Base-by-base conservation (phyloP, 2,888 invertebrate species). In the Drosophila paranaensis region DNA sequence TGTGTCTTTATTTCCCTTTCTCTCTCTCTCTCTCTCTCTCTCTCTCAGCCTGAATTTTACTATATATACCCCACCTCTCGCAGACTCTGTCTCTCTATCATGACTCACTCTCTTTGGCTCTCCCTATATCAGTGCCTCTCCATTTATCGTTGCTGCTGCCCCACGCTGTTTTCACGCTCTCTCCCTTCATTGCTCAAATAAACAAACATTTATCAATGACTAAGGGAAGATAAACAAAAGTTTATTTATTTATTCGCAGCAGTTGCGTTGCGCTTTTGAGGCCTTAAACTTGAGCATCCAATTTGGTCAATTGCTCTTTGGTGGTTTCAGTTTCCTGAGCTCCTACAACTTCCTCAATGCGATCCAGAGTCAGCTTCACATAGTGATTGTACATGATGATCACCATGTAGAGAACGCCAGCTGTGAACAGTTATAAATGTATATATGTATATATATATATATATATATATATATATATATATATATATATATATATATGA, bases 371-470 rank as follows among this genome's bases (percentile, higher is more conserved):
- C 27, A 65, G 30, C 20, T 65, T 37, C 35, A 65, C 55, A 37
- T 65, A 65, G 13, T 48, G 45, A 27, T 43, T 35, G 42, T 65
- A 66, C 46, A 66, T 48, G n/a, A 55, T 37, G 35, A 20, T 30
- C 10, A 66, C 20, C 13, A 54, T 16, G 20, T 40, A 54, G 16
- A 27, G 30, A n/a, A 65, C 25, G 8, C 8, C 37, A 33, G 6
- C 65, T 65, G n/a, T 6, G 37, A 20, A 33, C 8, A 33, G 30
- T 8, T 33, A 33, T 6, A 16, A n/a, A n/a, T n/a, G n/a, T n/a
- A n/a, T n/a, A n/a, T n/a, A n/a, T n/a, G n/a, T n/a, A n/a, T n/a
- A n/a, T n/a, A n/a, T n/a, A n/a, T n/a, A n/a, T n/a, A n/a, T n/a
- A n/a, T 30, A 30, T 30, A 30, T 6, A 30, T 30, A 30, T 30